Conservation (phyloP, 1,140 invertebrate species). For the Dryas iulia region DNA sequence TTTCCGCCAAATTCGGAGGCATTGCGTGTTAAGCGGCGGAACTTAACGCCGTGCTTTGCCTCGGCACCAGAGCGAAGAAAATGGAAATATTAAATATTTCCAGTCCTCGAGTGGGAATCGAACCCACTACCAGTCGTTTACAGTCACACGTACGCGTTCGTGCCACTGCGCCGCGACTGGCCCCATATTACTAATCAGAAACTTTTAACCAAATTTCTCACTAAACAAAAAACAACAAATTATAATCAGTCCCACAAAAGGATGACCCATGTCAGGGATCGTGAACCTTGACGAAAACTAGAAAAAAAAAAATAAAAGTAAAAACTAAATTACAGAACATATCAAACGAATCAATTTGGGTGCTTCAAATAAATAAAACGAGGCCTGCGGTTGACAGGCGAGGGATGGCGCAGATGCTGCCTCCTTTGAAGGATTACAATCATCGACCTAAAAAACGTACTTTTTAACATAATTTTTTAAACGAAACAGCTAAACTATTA, state of each 20-base stretch:
- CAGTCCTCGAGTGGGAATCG: no score
- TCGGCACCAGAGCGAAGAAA: no score
- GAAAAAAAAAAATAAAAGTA: no score
- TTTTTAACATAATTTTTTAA: neutral
- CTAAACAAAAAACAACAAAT: neutral
- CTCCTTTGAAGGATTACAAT: slow-evolving; percentile 26
- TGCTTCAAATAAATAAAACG: slow-evolving; percentile 43
- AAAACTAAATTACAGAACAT: slow-evolving; percentile 36
- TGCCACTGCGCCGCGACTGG: no score
- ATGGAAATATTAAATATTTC: no score
- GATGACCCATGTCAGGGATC: slow-evolving; percentile 16
- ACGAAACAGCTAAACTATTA: neutral
- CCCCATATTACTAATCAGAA: no score
- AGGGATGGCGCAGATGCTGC: slow-evolving; percentile 30
- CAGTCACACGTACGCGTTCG: no score
- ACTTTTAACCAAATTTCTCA: no score
- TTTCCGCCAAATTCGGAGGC: no score
- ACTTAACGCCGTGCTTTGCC: no score
- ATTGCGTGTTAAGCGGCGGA: no score
- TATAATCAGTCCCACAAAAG: neutral
- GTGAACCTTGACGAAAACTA: slow-evolving; percentile 19
- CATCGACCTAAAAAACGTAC: slow-evolving; percentile 11
- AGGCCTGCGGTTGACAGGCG: slow-evolving; percentile 44
- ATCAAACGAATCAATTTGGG: slow-evolving; percentile 44
- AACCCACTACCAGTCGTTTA: no score